phyloP scores from a whole-genome alignment of 2,888 invertebrate genomes.

The Torymus texanus region DNA sequence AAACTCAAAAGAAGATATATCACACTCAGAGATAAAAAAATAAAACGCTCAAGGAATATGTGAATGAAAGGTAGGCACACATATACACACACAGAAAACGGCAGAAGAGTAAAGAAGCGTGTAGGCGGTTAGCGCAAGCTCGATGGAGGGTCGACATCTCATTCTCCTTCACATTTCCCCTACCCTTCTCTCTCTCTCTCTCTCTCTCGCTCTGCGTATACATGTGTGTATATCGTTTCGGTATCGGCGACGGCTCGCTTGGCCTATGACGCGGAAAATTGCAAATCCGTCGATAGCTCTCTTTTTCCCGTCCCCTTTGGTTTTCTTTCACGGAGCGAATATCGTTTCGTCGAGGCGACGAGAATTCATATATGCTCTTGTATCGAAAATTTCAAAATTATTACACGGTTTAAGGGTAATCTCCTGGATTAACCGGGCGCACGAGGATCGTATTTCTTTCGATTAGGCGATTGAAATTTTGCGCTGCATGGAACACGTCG shows the following conservation, averaged over 20 bases:
- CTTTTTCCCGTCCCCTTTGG: slow-evolving; percentile 33
- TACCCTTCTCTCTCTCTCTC: no score
- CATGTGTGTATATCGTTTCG: slow-evolving; percentile 42
- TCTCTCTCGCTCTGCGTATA: no score
- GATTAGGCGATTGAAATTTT: no score
- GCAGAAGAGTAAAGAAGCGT: slow-evolving; percentile 32
- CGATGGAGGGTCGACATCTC: slow-evolving; percentile 42
- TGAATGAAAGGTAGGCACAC: slow-evolving; percentile 14
- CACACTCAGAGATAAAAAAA: slow-evolving; percentile 13
- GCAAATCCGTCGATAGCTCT: slow-evolving; percentile 61
- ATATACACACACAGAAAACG: neutral
- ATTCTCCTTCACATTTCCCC: slow-evolving; percentile 21
- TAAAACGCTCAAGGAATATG: slow-evolving; percentile 14
- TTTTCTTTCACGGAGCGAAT: neutral
- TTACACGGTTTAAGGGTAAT: neutral
- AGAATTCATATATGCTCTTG: neutral
- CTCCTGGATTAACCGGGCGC: neutral
- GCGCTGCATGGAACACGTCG: no score
- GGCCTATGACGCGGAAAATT: slow-evolving; percentile 65
- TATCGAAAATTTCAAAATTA: slow-evolving; percentile 16
- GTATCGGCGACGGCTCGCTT: slow-evolving; percentile 45
- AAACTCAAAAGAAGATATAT: slow-evolving; percentile 24
- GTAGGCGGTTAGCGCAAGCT: neutral
- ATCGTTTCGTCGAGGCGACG: neutral
- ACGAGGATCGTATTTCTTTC: no score